Evolutionary conservation across 2,888 invertebrate species (phyloP).

Genomic region (Lumbricus terrestris): DNA sequence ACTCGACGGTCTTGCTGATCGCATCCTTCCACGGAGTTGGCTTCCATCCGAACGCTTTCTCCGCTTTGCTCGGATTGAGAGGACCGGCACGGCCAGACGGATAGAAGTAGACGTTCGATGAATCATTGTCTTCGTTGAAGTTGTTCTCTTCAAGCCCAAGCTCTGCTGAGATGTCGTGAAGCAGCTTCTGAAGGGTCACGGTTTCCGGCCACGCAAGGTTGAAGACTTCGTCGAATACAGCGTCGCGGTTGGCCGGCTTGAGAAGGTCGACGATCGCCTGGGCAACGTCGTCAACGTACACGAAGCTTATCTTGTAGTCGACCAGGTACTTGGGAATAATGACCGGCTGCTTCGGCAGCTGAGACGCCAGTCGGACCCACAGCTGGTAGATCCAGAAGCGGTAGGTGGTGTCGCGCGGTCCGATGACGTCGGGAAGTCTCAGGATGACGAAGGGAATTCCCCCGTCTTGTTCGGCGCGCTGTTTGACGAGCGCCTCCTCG

Average conservation of each 20-base stretch:
- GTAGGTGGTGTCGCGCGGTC: constrained; percentile 61
- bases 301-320: constrained; percentile 56
- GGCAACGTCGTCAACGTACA: constrained; percentile 60
- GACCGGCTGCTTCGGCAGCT: constrained; percentile 44
- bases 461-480: constrained; percentile 43
- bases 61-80: constrained; percentile 56
- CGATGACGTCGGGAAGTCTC: constrained; percentile 61
- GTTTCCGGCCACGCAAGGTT: constrained; percentile 58
- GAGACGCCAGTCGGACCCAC: constrained; percentile 55
- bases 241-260: neutral
- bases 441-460: constrained; percentile 57
- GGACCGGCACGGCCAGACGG: constrained; percentile 60
- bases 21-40: constrained; percentile 55
- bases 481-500: constrained; percentile 57
- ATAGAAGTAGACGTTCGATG: constrained; percentile 48
- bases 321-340: constrained; percentile 50
- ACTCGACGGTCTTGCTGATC: constrained; percentile 52
- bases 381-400: constrained; percentile 61
- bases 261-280: constrained; percentile 43
- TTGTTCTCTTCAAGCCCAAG: constrained; percentile 18
- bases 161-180: constrained; percentile 47
- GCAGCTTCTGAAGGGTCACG: constrained; percentile 51
- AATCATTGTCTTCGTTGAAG: constrained; percentile 21
- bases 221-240: constrained; percentile 50
- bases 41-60: constrained; percentile 50